Evolutionary conservation across 2,888 invertebrate genomes (phyloP).

Genomic region (Drosophila neotestacea): DNA sequence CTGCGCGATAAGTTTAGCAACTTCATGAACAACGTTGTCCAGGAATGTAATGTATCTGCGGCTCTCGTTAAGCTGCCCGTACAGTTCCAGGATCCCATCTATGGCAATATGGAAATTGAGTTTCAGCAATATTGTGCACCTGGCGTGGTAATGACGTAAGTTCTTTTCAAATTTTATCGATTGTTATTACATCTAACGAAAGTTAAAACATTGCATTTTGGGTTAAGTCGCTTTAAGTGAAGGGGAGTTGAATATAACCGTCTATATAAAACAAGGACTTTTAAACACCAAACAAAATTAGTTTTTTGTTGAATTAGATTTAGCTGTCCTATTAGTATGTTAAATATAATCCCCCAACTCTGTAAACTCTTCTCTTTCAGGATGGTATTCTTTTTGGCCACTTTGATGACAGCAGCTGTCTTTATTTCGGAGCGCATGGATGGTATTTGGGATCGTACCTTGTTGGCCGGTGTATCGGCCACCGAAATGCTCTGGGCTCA

Average conservation of each 20-base stretch:
- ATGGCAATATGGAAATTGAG: conserved; percentile 89
- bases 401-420: conserved; percentile 92
- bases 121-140: conserved; percentile 94
- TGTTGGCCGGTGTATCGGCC: conserved; percentile 93
- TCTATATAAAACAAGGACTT: too few relatives aligned
- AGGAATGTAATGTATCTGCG: conserved; percentile 88
- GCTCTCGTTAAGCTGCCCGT: conserved; percentile 88
- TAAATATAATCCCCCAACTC: background rate
- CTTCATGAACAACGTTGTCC: conserved; percentile 88
- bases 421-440: conserved; percentile 93
- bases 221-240: too few relatives aligned
- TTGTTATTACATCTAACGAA: background rate
- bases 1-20: conserved; percentile 89
- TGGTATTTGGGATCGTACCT: conserved; percentile 94
- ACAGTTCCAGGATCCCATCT: conserved; percentile 89
- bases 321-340: background rate
- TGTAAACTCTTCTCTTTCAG: conserved; percentile 85
- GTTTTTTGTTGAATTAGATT: too few relatives aligned
- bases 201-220: background rate
- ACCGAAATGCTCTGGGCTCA: conserved; percentile 93
- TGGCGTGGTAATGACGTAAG: conserved; percentile 93
- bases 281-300: too few relatives aligned
- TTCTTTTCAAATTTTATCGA: conserved; percentile 40
- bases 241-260: too few relatives aligned
- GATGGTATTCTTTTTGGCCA: conserved; percentile 93